These are phyloP conservation scores for Antechinus stuartii DNA, from an alignment of 2,113 vertebrate species.

Conservation along the genomic window DNA sequence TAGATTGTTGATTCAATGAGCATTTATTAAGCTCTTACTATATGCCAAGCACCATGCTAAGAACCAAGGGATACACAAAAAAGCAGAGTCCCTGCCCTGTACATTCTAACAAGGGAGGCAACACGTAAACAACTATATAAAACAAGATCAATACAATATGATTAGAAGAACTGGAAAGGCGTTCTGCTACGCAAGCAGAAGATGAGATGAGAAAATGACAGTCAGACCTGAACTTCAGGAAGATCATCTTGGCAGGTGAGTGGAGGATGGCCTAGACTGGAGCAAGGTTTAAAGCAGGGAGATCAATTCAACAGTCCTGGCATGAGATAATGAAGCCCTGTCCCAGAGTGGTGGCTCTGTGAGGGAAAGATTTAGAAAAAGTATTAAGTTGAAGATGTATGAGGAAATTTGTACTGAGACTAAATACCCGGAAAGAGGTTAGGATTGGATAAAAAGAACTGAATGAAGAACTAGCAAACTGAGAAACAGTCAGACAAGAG, in stretches of 20 bases:
- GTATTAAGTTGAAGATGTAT: background rate
- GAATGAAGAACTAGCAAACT: background rate
- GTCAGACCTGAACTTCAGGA: background rate
- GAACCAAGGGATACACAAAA: too few relatives aligned
- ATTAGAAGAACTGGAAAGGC: background rate
- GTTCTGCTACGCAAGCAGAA: background rate
- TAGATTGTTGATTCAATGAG: conserved; percentile 2
- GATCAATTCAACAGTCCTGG: background rate
- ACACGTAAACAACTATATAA: background rate
- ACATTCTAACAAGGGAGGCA: background rate
- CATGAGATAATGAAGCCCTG: background rate
- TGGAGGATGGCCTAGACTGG: background rate
- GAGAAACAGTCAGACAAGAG: background rate
- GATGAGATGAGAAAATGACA: background rate
- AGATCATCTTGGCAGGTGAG: too few relatives aligned
- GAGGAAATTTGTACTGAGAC: background rate
- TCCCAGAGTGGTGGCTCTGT: background rate
- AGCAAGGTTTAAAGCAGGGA: background rate
- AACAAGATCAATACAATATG: background rate
- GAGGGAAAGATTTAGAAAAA: background rate
- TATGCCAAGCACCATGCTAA: background rate
- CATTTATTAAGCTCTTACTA: background rate
- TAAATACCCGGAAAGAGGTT: background rate
- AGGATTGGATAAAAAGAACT: background rate
- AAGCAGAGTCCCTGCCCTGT: too few relatives aligned